These are phyloP conservation scores for Dioctria rufipes DNA, from an alignment of 2,888 invertebrate genomes.

Conservation along the genomic window DNA sequence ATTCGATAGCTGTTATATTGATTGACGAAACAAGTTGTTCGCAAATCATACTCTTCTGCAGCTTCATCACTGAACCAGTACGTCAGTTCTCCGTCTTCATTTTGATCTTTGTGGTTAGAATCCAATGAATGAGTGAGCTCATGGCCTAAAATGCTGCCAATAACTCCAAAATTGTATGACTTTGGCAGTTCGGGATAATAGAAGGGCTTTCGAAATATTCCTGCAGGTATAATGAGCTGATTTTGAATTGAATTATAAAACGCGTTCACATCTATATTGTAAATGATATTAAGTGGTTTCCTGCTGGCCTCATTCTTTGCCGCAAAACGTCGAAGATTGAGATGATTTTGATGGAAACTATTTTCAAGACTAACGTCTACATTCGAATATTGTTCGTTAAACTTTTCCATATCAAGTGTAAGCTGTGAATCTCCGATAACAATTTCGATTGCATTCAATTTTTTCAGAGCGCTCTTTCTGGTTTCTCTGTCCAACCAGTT, in stretches of 20 bases:
- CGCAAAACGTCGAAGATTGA: constrained; percentile 5
- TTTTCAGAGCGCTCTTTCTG: neutral
- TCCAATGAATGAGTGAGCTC: constrained; percentile 17
- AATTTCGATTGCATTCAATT: constrained; percentile 13
- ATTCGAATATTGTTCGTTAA: neutral
- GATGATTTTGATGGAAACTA: constrained; percentile 28
- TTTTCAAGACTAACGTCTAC: constrained; percentile 2
- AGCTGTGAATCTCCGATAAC: constrained; percentile 27
- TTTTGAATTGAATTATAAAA: neutral
- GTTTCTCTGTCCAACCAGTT: constrained; percentile 28
- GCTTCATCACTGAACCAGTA: constrained; percentile 2
- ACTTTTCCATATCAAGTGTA: constrained; percentile 9
- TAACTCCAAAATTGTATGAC: constrained; percentile 32
- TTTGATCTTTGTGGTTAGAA: neutral
- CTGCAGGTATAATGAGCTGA: constrained; percentile 20
- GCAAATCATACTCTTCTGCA: neutral
- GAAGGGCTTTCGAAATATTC: constrained; percentile 30
- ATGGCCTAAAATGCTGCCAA: constrained; percentile 18
- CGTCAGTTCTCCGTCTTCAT: constrained; percentile 53
- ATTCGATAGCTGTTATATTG: constrained; percentile 26
- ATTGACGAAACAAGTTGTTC: constrained; percentile 6
- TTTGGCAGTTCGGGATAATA: constrained; percentile 31
- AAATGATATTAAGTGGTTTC: constrained; percentile 8
- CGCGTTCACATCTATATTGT: constrained; percentile 27
- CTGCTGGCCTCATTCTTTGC: neutral